Evolutionary conservation across 2,113 vertebrate species (phyloP).

Genomic region (Eulemur macaco): DNA sequence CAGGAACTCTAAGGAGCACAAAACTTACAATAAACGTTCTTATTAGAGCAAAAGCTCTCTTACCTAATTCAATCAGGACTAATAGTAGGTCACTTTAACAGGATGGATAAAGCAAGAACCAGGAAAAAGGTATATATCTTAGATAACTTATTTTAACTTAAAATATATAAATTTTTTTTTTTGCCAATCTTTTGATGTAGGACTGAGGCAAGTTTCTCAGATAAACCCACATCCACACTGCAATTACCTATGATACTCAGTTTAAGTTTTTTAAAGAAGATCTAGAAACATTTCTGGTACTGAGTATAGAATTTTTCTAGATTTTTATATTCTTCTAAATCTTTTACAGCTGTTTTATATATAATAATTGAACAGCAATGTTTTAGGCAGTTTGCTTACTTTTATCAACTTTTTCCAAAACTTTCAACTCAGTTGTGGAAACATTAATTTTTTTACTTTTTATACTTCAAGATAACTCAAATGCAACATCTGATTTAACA

Average conservation of each 20-base stretch:
- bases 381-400: background rate
- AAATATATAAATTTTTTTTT: background rate
- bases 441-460: conserved; percentile 19
- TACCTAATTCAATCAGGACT: background rate
- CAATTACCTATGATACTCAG: background rate
- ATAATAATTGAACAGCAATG: background rate
- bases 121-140: background rate
- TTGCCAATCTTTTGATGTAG: background rate
- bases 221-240: background rate
- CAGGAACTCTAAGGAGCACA: background rate
- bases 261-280: conserved; percentile 30
- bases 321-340: background rate
- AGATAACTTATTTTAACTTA: conserved; percentile 35
- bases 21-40: background rate
- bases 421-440: conserved; percentile 11
- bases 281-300: background rate
- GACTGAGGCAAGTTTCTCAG: background rate
- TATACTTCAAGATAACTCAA: background rate
- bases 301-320: background rate
- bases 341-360: background rate
- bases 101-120: background rate
- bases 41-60: background rate
- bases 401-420: background rate
- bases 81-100: background rate
- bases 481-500: too few species aligned